phyloP scores from a whole-genome alignment of 2,113 vertebrate species.

The Saimiri boliviensis region DNA sequence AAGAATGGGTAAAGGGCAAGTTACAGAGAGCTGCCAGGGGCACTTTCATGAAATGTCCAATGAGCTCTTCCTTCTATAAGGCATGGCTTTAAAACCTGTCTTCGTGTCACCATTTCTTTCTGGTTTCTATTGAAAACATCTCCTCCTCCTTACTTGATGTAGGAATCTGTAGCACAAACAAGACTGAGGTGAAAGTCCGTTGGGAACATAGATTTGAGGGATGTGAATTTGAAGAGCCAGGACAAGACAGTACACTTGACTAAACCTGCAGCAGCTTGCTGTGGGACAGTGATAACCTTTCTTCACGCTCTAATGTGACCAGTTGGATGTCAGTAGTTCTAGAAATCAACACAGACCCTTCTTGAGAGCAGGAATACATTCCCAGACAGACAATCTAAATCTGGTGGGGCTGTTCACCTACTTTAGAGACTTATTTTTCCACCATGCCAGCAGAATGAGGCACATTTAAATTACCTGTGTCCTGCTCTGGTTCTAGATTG shows the following conservation, averaged over 20 bases:
- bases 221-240: background rate
- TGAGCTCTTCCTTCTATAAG: background rate
- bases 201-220: background rate
- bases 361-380: background rate
- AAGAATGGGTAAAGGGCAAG: background rate
- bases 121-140: background rate
- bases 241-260: background rate
- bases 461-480: background rate
- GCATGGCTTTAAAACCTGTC: background rate
- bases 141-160: background rate
- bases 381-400: background rate
- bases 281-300: too few species aligned
- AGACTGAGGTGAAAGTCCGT: background rate
- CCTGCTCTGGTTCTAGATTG: background rate
- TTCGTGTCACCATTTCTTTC: background rate
- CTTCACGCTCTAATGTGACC: background rate
- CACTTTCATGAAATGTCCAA: fast-evolving
- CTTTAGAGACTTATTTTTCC: background rate
- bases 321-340: background rate
- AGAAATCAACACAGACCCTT: background rate
- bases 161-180: background rate
- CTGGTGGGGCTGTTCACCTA: background rate
- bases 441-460: background rate
- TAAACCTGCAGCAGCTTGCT: background rate
- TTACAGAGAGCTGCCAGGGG: background rate